Conservation (phyloP, 2,797 vertebrate genomes). For the Dallia pectoralis region DNA sequence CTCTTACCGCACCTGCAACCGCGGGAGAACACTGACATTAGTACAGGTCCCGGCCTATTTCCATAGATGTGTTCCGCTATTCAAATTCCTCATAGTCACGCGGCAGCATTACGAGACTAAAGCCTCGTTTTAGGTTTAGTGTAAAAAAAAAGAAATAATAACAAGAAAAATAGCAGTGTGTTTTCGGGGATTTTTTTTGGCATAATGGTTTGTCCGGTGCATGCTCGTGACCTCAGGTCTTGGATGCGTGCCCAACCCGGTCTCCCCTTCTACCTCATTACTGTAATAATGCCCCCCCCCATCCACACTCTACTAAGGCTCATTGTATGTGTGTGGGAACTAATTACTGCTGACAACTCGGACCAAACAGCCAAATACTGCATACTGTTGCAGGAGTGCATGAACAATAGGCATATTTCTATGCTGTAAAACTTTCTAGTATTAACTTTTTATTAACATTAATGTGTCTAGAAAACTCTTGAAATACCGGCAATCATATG, state of each 20-base stretch:
- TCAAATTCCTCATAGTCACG: not conserved
- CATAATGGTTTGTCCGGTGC: not conserved
- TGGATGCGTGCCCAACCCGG: not conserved
- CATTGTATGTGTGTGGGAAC: slow-evolving; percentile 52
- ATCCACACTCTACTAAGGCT: slow-evolving; percentile 42
- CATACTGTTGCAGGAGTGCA: slow-evolving; percentile 40
- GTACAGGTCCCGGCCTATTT: not conserved
- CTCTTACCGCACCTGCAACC: slow-evolving; percentile 65
- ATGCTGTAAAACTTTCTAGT: slow-evolving; percentile 28
- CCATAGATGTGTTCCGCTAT: not conserved
- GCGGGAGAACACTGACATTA: not conserved
- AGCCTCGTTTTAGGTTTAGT: not conserved
- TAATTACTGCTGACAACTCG: slow-evolving; percentile 76
- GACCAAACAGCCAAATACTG: slow-evolving; percentile 55
- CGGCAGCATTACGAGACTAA: not conserved
- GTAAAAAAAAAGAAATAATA: not conserved
- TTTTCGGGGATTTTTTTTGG: too few species aligned
- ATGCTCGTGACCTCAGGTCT: not conserved
- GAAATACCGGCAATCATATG: not conserved
- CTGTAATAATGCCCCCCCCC: slow-evolving; percentile 55
- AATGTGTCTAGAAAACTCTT: slow-evolving; percentile 16
- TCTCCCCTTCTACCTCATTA: slow-evolving; percentile 56
- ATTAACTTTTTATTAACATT: slow-evolving; percentile 24
- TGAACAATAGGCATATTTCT: slow-evolving; percentile 54
- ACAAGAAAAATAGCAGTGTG: not conserved